Conservation (phyloP, 2,888 invertebrate genomes). For the Lutraria lutraria region DNA sequence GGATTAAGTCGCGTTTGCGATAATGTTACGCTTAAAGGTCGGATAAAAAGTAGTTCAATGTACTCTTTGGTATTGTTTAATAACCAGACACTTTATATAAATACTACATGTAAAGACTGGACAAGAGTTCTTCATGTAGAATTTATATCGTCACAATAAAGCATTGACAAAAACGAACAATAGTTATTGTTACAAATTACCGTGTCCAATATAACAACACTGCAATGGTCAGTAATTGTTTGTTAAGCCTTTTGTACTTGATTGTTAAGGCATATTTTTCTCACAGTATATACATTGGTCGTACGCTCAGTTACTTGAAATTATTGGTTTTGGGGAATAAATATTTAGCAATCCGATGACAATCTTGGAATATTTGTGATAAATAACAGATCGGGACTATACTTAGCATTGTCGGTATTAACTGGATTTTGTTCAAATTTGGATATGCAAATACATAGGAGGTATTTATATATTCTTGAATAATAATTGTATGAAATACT, state of each 20-base stretch:
- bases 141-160: neutral
- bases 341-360: too few relatives aligned
- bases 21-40: neutral
- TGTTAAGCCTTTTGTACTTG: constrained; percentile 3
- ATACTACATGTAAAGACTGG: neutral
- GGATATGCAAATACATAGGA: too few relatives aligned
- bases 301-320: neutral
- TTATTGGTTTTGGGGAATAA: too few relatives aligned
- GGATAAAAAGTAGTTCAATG: neutral
- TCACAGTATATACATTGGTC: neutral
- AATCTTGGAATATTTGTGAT: too few relatives aligned
- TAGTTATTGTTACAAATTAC: constrained; percentile 8
- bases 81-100: neutral
- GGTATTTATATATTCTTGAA: too few relatives aligned
- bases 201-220: neutral
- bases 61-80: neutral
- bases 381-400: too few relatives aligned
- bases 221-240: neutral
- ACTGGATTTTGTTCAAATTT: too few relatives aligned
- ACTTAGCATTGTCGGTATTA: too few relatives aligned
- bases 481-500: too few relatives aligned
- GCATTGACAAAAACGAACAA: neutral
- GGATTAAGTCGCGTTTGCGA: neutral
- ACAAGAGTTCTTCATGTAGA: neutral
- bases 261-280: neutral